phyloP scores from a whole-genome alignment of 2,888 invertebrate species.

The Drosophila flavopinicola region DNA sequence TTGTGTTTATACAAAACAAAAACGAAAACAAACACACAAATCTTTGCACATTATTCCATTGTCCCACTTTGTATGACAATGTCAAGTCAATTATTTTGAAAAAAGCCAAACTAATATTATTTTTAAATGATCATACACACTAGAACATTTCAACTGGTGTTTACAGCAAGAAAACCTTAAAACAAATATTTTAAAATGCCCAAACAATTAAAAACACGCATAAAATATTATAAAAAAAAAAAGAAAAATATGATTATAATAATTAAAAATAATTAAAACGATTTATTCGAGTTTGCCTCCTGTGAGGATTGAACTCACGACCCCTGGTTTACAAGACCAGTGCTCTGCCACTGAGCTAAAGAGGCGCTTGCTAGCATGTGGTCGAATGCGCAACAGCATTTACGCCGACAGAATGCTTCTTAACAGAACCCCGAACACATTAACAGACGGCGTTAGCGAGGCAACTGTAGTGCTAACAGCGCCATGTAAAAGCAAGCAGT shows the following conservation, averaged over 20 bases:
- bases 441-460: slow-evolving; percentile 28
- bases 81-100: slow-evolving; percentile 14
- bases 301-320: slow-evolving; percentile 96
- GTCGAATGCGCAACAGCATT: slow-evolving; percentile 42
- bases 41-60: slow-evolving; percentile 27
- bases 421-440: slow-evolving; percentile 20
- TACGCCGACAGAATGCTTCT: slow-evolving; percentile 60
- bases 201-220: no score
- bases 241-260: no score
- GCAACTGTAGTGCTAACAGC: slow-evolving; percentile 7
- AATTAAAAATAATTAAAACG: slow-evolving; percentile 7
- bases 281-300: slow-evolving; percentile 87
- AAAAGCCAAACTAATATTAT: no score
- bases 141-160: no score
- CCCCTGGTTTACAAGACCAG: slow-evolving; percentile 96
- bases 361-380: slow-evolving; percentile 85
- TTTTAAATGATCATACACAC: no score
- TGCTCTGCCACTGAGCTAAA: slow-evolving; percentile 96
- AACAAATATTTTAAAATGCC: neutral
- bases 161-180: neutral
- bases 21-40: slow-evolving; percentile 31
- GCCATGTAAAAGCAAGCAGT: slow-evolving; percentile 10
- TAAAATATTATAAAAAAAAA: neutral
- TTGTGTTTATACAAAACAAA: slow-evolving; percentile 35
- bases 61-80: slow-evolving; percentile 48